Conservation (phyloP, 1,140 invertebrate species). For the Drosophila santomea region DNA sequence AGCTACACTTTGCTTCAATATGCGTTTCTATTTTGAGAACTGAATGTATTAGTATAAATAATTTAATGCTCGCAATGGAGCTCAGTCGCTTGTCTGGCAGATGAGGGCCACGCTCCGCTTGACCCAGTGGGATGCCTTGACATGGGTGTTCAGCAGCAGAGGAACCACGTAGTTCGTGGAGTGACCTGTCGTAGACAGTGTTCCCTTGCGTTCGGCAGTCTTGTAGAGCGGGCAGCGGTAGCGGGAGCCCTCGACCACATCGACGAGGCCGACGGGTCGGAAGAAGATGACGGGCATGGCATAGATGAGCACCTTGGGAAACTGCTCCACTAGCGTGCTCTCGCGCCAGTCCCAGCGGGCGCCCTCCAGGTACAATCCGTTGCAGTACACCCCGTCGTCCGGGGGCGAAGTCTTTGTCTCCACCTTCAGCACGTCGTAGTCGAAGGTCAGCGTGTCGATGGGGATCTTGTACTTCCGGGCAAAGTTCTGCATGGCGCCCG, state of each 20-base stretch:
- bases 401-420: slow-evolving; percentile 86
- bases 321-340: slow-evolving; percentile 89
- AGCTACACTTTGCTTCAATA: no score
- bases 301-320: slow-evolving; percentile 93
- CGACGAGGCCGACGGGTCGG: slow-evolving; percentile 85
- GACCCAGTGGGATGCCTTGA: slow-evolving; percentile 92
- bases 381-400: slow-evolving; percentile 91
- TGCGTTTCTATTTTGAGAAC: no score
- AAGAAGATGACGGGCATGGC: slow-evolving; percentile 91
- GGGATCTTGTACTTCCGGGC: slow-evolving; percentile 94
- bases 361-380: slow-evolving; percentile 93
- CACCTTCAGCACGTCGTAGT: slow-evolving; percentile 89
- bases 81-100: slow-evolving; percentile 88
- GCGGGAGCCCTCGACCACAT: slow-evolving; percentile 86
- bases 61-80: no score
- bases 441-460: slow-evolving; percentile 94
- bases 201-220: slow-evolving; percentile 93
- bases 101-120: slow-evolving; percentile 94
- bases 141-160: slow-evolving; percentile 90
- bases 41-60: no score
- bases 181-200: slow-evolving; percentile 94
- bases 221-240: slow-evolving; percentile 95
- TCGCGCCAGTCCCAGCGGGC: slow-evolving; percentile 91
- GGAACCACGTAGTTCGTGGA: slow-evolving; percentile 96
- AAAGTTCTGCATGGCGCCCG: slow-evolving; percentile 96